Evolutionary conservation across 1,140 invertebrate genomes (phyloP).

Genomic region (Zaprionus vittiger): DNA sequence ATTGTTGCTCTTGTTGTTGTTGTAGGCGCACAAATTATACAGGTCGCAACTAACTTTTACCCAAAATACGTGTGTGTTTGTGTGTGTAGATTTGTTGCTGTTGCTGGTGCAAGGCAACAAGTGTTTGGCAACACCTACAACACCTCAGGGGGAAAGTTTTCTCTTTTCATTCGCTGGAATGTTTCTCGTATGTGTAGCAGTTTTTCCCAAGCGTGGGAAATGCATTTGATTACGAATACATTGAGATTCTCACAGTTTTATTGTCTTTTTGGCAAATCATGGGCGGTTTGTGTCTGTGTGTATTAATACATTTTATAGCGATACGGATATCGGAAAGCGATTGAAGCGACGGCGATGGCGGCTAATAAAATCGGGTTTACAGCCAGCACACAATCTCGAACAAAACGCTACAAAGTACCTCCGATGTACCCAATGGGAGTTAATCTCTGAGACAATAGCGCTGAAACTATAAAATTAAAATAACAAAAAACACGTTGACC

Average conservation of each 20-base stretch:
- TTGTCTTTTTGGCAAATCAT: conserved; percentile 27
- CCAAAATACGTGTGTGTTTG: background rate
- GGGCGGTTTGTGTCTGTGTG: conserved; percentile 8
- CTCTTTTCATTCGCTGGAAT: conserved; percentile 16
- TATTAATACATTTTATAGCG: conserved; percentile 42
- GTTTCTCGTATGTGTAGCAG: conserved; percentile 44
- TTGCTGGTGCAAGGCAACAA: conserved; percentile 62
- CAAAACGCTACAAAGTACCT: conserved; percentile 44
- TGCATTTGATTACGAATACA: conserved; percentile 23
- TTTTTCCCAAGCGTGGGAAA: conserved; percentile 59
- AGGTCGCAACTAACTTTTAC: background rate
- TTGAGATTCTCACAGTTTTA: conserved; percentile 2
- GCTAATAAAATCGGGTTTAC: conserved; percentile 43
- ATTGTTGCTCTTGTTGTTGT: conserved; percentile 10
- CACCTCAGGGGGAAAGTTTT: conserved; percentile 41
- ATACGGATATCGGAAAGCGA: background rate
- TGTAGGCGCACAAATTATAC: conserved; percentile 6
- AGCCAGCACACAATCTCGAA: conserved; percentile 13
- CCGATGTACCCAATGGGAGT: conserved; percentile 52
- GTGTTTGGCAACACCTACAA: conserved; percentile 80
- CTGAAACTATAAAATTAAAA: conserved; percentile 61
- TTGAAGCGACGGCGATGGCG: conserved; percentile 22
- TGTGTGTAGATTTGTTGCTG: background rate
- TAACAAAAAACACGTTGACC: conserved; percentile 58
- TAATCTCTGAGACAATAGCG: conserved; percentile 38